Percentiles rank a stretch among this genome's conserved stretches.
phyloP scores from a whole-genome alignment of 2,888 invertebrate species.

The Polia nebulosa region DNA sequence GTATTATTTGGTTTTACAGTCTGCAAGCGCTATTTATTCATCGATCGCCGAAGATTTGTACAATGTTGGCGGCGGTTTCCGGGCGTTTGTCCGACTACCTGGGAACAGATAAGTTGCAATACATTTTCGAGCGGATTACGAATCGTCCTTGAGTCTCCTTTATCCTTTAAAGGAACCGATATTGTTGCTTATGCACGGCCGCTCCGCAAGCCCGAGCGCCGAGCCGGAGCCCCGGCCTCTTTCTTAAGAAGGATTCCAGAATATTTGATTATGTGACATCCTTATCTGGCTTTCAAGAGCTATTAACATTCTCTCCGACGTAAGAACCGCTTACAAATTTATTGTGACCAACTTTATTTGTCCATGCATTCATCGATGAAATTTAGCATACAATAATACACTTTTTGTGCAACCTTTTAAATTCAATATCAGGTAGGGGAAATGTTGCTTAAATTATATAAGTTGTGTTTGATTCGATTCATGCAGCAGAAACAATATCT shows the following conservation, averaged over 20 bases:
- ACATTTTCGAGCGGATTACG: conserved; percentile 82
- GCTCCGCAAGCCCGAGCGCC: conserved; percentile 69
- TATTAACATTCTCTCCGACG: conserved; percentile 81
- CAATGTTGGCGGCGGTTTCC: conserved; percentile 62
- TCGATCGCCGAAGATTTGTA: conserved; percentile 61
- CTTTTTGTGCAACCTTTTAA: conserved; percentile 56
- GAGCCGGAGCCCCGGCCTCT: conserved; percentile 71
- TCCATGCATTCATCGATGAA: conserved; percentile 67
- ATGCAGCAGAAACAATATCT: conserved; percentile 24
- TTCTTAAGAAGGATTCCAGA: conserved; percentile 85
- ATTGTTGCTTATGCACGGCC: conserved; percentile 86
- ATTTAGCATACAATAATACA: conserved; percentile 66
- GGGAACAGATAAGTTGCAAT: conserved; percentile 75
- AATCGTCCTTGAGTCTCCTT: conserved; percentile 82
- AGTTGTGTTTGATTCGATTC: conserved; percentile 29
- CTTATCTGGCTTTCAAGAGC: conserved; percentile 84
- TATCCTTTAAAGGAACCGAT: conserved; percentile 86
- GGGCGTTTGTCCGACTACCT: conserved; percentile 67
- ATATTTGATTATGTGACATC: conserved; percentile 87
- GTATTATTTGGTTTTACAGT: conserved; percentile 57
- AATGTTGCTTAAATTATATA: conserved; percentile 27
- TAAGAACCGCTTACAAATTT: conserved; percentile 76
- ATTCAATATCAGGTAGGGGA: conserved; percentile 40
- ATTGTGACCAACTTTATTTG: conserved; percentile 72
- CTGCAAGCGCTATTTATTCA: conserved; percentile 49